Evolutionary conservation across 2,797 vertebrate species (phyloP).

Genomic region (Leucoraja ocellata): DNA sequence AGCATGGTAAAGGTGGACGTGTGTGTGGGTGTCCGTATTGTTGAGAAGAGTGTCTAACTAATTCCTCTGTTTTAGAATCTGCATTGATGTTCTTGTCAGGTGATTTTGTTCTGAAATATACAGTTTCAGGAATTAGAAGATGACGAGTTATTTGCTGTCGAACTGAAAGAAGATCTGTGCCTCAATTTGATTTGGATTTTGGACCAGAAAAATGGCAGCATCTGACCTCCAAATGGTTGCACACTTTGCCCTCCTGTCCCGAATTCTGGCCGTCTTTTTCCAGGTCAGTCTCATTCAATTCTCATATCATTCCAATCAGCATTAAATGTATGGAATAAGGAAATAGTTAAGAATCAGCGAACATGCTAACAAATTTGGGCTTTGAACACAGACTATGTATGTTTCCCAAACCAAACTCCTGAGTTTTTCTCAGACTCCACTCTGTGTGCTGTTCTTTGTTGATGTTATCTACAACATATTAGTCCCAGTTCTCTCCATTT

Average conservation of each 20-base stretch:
- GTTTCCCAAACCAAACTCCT: neutral
- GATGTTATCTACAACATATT: neutral
- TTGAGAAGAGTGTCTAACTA: neutral
- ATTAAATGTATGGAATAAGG: neutral
- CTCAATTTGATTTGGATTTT: neutral
- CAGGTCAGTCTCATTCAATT: slow-evolving; percentile 64
- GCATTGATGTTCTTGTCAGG: neutral
- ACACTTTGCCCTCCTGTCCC: slow-evolving; percentile 68
- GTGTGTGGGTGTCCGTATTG: neutral
- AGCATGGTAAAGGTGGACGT: neutral
- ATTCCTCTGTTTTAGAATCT: neutral
- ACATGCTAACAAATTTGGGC: neutral
- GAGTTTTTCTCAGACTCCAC: neutral
- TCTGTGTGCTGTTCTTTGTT: neutral
- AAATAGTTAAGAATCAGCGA: neutral
- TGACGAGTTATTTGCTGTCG: neutral
- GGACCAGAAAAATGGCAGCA: neutral
- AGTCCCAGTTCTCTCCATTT: neutral
- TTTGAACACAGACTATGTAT: neutral
- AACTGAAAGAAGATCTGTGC: neutral
- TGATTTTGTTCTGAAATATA: neutral
- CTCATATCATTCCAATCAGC: neutral
- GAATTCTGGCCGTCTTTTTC: slow-evolving; percentile 68
- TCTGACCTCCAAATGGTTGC: slow-evolving; percentile 58
- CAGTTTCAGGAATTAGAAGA: neutral